phyloP scores from a whole-genome alignment of 2,113 vertebrate genomes.

The Theristicus caerulescens region DNA sequence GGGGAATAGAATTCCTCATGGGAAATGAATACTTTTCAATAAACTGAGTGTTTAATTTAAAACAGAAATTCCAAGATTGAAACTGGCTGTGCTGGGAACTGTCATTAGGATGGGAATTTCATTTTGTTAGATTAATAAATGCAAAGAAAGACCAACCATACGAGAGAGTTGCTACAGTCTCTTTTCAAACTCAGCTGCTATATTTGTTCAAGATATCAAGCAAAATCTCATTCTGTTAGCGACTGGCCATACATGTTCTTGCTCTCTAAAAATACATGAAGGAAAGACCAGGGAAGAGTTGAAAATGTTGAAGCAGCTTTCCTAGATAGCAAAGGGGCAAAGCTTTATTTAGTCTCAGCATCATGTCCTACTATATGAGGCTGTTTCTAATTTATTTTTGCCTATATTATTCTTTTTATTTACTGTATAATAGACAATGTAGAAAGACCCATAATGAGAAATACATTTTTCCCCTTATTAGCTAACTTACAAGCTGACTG shows the following conservation, averaged over 20 bases:
- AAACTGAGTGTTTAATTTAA: background rate
- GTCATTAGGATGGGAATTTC: background rate
- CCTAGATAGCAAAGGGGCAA: background rate
- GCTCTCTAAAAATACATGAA: background rate
- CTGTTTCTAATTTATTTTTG: background rate
- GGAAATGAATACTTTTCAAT: background rate
- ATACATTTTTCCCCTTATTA: background rate
- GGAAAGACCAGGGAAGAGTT: background rate
- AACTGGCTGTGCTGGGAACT: background rate
- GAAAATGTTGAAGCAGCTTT: background rate
- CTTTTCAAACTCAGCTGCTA: constrained; percentile 15
- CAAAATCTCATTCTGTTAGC: background rate
- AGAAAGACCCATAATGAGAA: background rate
- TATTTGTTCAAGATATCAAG: background rate
- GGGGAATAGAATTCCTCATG: background rate
- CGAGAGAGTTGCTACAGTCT: background rate
- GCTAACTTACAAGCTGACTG: background rate
- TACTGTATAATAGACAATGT: background rate
- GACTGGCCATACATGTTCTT: background rate
- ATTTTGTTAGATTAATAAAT: background rate
- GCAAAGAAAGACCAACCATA: background rate
- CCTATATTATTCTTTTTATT: background rate
- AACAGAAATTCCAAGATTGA: background rate
- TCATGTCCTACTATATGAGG: background rate
- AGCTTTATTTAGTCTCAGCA: background rate